Evolutionary conservation across 1,140 invertebrate genomes (phyloP), one percentile per base, ranked within the genome.

Genomic region (Drosophila saltans): DNA sequence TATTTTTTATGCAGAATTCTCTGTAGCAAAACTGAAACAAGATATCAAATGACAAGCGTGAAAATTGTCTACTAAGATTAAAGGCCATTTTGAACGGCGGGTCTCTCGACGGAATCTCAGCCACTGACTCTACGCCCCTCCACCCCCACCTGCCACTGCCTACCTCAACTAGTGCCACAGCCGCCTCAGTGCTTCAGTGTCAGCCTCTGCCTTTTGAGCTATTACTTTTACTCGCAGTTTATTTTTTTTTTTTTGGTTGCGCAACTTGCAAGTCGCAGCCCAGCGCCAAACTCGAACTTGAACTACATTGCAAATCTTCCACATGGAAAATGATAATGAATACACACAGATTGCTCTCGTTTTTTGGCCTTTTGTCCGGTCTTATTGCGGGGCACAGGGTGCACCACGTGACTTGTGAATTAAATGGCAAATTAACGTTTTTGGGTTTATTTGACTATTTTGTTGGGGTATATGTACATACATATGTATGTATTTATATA

Each of bases 31-130:
- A 59, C 70, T 52, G 41, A 68, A 70, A 78, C 74, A 81, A 72
- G 84, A 83, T 89, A 89, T 88, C 84, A 72, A 79, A 81, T 88
- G 83, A 88, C 83, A 89, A 83, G 84, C 83, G 80, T 89, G 84
- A 77, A 89, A 80, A 80, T 39, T 66, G 56, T 67, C 74, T 71
- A 55, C 61, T 60, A 55, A 74, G 84, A 83, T 83, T 88, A 86
- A 80, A 86, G 83, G 83, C 82, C 83, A 71, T 57, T 40, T 30
- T 64, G 40, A 52, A 39, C n/a, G n/a, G 16, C 28, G 40, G 43
- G 65, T 30, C n/a, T 10, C 16, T 41, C n/a, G n/a, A 6, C 28
- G 9, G 24, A 16, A 26, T 63, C 40, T 28, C 57, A 67, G 52
- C 55, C 61, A 62, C 41, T 39, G 40, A n/a, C 39, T 16, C 16